phyloP scores from a whole-genome alignment of 2,113 vertebrate species.

The Lepus americanus region DNA sequence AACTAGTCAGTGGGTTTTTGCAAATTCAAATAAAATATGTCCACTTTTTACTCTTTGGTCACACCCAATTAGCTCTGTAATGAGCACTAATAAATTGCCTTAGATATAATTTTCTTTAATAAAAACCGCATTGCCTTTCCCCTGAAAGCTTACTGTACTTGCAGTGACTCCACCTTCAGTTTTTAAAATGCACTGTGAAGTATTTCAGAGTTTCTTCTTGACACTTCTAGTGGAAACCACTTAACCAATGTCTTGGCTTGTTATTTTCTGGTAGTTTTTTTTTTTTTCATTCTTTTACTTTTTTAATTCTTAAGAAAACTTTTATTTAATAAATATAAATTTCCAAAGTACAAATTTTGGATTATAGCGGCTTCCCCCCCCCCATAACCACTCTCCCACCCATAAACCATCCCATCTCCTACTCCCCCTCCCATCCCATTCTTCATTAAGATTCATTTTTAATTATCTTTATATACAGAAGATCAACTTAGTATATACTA shows the following conservation, averaged over 20 bases:
- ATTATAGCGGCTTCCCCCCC: no score
- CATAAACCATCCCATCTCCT: no score
- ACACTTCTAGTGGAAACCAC: not conserved
- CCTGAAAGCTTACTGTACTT: not conserved
- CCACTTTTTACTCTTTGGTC: conserved; percentile 39
- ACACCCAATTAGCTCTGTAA: conserved; percentile 42
- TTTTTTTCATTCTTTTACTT: not conserved
- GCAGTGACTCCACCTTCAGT: not conserved
- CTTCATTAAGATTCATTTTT: no score
- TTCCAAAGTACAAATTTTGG: no score
- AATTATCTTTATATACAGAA: no score
- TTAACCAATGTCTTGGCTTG: not conserved
- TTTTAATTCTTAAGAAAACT: no score
- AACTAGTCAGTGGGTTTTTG: conserved; percentile 29
- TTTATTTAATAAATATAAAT: no score
- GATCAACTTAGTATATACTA: no score
- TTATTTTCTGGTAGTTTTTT: not conserved
- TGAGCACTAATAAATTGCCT: conserved; percentile 45
- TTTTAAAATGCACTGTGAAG: conserved; percentile 12
- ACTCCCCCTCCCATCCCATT: no score
- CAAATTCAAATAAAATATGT: conserved; percentile 67
- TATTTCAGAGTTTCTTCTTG: not conserved
- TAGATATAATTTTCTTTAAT: conserved; percentile 31
- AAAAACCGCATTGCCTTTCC: conserved; percentile 2
- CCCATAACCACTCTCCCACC: no score